A percentile compares a stretch with the other conserved stretches of the same genome.
Evolutionary conservation across 2,797 vertebrate genomes (phyloP).

Genomic region (Margarornis squamiger): DNA sequence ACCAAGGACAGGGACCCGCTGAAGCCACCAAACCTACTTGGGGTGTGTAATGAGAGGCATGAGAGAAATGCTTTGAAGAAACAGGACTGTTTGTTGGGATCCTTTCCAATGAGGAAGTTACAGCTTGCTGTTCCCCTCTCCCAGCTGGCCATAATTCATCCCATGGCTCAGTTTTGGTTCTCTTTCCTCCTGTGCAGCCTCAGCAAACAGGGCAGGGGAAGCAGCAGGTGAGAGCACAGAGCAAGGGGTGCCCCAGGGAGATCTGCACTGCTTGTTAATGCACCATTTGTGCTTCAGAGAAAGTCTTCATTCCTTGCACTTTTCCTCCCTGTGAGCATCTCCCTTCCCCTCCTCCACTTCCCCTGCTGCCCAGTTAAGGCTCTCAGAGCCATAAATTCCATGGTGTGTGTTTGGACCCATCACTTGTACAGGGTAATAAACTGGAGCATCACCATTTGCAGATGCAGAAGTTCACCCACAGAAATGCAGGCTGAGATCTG

Average conservation of each 20-base stretch:
- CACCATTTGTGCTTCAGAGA: background rate
- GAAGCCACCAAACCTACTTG: background rate
- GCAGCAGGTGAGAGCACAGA: background rate
- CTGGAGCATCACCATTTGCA: background rate
- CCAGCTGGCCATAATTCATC: background rate
- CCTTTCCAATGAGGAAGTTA: background rate
- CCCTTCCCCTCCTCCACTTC: background rate
- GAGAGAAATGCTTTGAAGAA: background rate
- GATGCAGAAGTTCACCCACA: background rate
- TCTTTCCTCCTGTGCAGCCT: background rate
- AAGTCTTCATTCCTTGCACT: background rate
- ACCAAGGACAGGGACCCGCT: background rate
- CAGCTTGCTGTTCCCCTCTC: background rate
- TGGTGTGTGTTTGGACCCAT: background rate
- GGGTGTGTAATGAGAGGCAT: background rate
- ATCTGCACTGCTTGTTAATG: background rate
- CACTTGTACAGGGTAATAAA: background rate
- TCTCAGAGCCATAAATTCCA: background rate
- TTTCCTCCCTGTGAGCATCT: background rate
- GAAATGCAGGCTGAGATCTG: background rate
- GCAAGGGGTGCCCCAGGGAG: fast-evolving
- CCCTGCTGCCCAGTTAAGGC: background rate
- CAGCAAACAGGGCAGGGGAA: background rate
- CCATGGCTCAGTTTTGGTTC: background rate
- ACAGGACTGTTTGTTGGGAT: background rate